phyloP scores from a whole-genome alignment of 2,888 invertebrate genomes.

The Pyrgus malvae region DNA sequence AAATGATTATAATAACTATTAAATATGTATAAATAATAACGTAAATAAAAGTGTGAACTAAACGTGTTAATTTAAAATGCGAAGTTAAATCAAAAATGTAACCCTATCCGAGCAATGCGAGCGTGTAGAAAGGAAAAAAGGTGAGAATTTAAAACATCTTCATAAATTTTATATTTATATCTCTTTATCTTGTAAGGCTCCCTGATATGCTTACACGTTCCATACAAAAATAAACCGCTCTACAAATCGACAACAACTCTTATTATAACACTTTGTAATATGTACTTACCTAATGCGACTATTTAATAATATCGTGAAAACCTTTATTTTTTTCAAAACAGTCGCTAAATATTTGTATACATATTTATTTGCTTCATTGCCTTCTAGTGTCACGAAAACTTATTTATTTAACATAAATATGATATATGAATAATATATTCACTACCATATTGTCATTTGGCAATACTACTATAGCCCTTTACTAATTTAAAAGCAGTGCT shows the following conservation, averaged over 20 bases:
- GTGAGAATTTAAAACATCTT: constrained; percentile 39
- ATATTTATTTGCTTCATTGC: constrained; percentile 47
- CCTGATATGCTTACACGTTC: constrained; percentile 74
- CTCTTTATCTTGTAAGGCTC: constrained; percentile 60
- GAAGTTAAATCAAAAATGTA: no score
- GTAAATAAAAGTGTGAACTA: no score
- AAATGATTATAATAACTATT: no score
- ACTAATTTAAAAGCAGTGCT: constrained; percentile 44
- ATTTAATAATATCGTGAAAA: neutral
- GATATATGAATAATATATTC: constrained; percentile 42
- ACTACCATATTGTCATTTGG: constrained; percentile 66
- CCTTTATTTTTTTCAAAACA: no score
- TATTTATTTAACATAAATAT: constrained; percentile 35
- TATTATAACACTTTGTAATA: constrained; percentile 31
- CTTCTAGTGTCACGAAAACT: constrained; percentile 45
- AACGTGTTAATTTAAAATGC: no score
- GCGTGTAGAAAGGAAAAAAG: constrained; percentile 38
- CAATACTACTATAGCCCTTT: constrained; percentile 46
- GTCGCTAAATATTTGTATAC: no score
- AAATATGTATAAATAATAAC: neutral
- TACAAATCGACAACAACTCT: constrained; percentile 62
- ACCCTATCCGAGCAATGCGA: constrained; percentile 29
- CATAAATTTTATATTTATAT: constrained; percentile 40
- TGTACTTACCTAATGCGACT: constrained; percentile 21
- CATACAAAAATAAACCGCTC: constrained; percentile 78